Conservation (phyloP, 2,797 vertebrate species). For the Naso thynnoides region DNA sequence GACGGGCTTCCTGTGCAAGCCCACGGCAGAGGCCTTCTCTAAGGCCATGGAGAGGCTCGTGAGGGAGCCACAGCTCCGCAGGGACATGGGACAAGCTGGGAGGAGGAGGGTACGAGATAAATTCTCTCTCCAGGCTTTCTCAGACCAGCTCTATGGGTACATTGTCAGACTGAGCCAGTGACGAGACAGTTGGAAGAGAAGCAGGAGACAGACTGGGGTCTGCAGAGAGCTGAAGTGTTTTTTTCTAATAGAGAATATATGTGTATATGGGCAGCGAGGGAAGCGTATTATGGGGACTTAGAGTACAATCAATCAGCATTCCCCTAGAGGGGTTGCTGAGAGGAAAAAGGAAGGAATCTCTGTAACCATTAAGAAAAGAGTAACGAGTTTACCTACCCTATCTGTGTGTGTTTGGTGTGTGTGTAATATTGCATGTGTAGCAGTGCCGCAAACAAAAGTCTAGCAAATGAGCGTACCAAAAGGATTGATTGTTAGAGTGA, state of each 20-base stretch:
- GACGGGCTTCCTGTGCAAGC: constrained; percentile 93
- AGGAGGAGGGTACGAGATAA: constrained; percentile 89
- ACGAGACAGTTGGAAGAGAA: constrained; percentile 50
- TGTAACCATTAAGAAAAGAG: constrained; percentile 84
- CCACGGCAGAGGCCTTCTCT: constrained; percentile 88
- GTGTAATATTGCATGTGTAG: constrained; percentile 34
- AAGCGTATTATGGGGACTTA: constrained; percentile 59
- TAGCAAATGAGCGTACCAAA: constrained; percentile 64
- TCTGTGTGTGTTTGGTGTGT: constrained; percentile 46
- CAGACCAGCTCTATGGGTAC: constrained; percentile 90
- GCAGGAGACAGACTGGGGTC: constrained; percentile 10
- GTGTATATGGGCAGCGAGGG: constrained; percentile 47
- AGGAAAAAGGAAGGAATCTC: constrained; percentile 77
- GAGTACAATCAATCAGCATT: constrained; percentile 81
- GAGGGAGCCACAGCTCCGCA: constrained; percentile 86
- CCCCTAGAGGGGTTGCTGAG: constrained; percentile 78
- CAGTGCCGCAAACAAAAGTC: constrained; percentile 54
- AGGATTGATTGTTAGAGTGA: constrained; percentile 74
- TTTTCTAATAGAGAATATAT: constrained; percentile 37
- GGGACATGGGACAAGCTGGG: constrained; percentile 92
- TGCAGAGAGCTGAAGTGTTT: constrained; percentile 29
- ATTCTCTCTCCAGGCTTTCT: constrained; percentile 94
- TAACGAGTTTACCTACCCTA: constrained; percentile 78
- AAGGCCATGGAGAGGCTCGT: constrained; percentile 92
- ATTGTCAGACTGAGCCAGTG: constrained; percentile 87